Base-by-base conservation (phyloP, 2,797 vertebrate species). In the Caiman crocodilus region DNA sequence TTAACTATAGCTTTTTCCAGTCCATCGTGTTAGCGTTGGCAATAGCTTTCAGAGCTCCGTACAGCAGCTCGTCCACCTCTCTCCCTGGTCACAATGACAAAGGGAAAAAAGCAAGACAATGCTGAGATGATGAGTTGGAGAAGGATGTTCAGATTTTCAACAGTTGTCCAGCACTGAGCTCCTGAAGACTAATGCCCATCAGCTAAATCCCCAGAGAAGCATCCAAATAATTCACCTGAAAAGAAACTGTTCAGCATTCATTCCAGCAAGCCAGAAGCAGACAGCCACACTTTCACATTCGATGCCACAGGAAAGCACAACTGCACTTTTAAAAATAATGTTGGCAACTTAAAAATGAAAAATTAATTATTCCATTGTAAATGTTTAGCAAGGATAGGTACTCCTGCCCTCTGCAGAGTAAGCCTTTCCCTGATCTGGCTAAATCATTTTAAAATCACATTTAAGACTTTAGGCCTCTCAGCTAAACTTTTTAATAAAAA, bases 1-100 rank as follows among this genome's bases (percentile, higher is more conserved):
- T 4, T 9, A 15, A 4, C 78, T 7, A 14, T n/a, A 1, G 0
- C 60, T 1, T 7, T 13, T 30, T 20, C 64, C n/a, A 67, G 64
- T 16, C 64, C 17, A 32, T 18, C n/a, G 15, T 26, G 32, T 67
- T 67, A 30, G n/a, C n/a, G 18, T 32, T 20, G 64, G n/a, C n/a
- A 67, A 67, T n/a, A 67, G 32, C 32, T 30, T 10, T 10, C 64
- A 67, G 10, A 50, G 42, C 7, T 67, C 15, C 64, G 16, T 20
- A 26, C n/a, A 30, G 18, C 64, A 17, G 28, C 63, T 65, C 26
- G 28, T 16, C 63, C n/a, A n/a, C 28, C 58, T 50, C 42, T 50
- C 42, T 50, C 42, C 42, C 42, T 65, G 7, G 4, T n/a, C 63
- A 11, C 16, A 7, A 18, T n/a, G 20, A 67, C n/a, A 18, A 67